phyloP scores from a whole-genome alignment of 2,888 invertebrate genomes.

The Andrena bucephala region DNA sequence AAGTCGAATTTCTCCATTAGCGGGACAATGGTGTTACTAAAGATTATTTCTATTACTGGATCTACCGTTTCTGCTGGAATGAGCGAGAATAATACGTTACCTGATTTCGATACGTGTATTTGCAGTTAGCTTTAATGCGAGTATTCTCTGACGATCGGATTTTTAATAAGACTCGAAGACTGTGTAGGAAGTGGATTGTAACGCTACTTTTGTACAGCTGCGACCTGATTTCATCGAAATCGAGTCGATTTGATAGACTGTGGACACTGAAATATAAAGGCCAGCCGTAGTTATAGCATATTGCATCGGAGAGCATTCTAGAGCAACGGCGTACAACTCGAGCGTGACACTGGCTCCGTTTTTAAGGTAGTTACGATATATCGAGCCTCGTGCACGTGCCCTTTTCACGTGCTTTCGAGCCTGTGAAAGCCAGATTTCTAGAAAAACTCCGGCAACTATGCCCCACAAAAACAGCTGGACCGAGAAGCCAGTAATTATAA shows the following conservation, averaged over 20 bases:
- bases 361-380: conserved; percentile 42
- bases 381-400: conserved; percentile 34
- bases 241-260: not conserved
- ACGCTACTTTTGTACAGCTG: conserved; percentile 8
- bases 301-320: conserved; percentile 24
- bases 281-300: conserved; percentile 5
- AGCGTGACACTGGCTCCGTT: conserved; percentile 56
- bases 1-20: not conserved
- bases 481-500: conserved; percentile 6
- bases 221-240: conserved; percentile 1
- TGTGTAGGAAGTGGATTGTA: not conserved
- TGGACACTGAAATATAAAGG: not conserved
- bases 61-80: too few relatives aligned
- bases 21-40: not conserved
- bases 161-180: too few relatives aligned
- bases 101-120: too few relatives aligned
- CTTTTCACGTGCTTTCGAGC: conserved; percentile 45
- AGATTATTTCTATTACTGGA: not conserved
- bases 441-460: not conserved
- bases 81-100: too few relatives aligned
- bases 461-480: not conserved
- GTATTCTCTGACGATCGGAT: too few relatives aligned
- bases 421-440: conserved; percentile 39
- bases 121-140: too few relatives aligned
- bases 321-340: conserved; percentile 36